These are phyloP conservation scores for Corticium candelabrum DNA, from an alignment of 37 sponge, comb jelly and placozoan genomes.

Conservation along the genomic window DNA sequence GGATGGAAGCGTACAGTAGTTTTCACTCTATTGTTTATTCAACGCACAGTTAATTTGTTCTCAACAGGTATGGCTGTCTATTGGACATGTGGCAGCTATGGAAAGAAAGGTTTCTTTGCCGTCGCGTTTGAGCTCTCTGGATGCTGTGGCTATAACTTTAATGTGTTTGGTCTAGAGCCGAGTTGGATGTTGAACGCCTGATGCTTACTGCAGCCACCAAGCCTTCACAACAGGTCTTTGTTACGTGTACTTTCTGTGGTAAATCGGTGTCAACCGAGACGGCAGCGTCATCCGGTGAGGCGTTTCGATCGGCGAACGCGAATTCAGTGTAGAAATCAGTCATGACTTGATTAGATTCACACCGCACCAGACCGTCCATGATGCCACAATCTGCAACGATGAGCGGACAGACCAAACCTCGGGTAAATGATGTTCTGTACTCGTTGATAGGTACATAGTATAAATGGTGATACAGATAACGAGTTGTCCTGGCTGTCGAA, in stretches of 20 bases:
- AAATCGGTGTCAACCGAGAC: conserved; percentile 34
- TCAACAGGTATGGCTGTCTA: conserved; percentile 53
- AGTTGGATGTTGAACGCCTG: conserved; percentile 48
- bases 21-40: not conserved
- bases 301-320: not conserved
- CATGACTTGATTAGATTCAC: not conserved
- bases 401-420: not conserved
- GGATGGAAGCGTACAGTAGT: conserved; percentile 56
- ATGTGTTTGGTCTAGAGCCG: conserved; percentile 44
- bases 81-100: conserved; percentile 75
- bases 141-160: not conserved
- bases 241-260: conserved; percentile 66
- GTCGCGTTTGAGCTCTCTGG: not conserved
- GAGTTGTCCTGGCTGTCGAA: conserved; percentile 72
- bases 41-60: not conserved
- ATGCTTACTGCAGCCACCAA: too few relatives aligned
- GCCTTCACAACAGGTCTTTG: conserved; percentile 40
- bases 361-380: not conserved
- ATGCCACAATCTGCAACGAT: not conserved
- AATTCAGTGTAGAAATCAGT: not conserved
- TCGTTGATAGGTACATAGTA: too few relatives aligned
- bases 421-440: not conserved
- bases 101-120: conserved; percentile 46
- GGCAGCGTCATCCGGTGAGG: not conserved
- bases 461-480: too few relatives aligned